Base-by-base conservation (phyloP, 2,797 vertebrate genomes). In the Alfaro cultratus region DNA sequence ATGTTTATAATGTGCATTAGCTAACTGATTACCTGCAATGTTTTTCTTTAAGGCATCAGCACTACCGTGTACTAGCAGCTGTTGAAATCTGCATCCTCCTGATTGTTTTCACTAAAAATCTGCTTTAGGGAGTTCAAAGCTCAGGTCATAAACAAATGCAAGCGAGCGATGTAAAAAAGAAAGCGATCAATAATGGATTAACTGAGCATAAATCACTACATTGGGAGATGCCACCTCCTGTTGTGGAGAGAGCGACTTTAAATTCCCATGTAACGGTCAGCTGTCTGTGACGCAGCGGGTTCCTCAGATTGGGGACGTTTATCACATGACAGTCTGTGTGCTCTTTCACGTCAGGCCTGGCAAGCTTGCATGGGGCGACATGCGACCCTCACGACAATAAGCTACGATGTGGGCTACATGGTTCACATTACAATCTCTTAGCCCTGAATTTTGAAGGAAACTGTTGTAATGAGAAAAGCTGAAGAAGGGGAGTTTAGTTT, bases 341-440 rank as follows among this genome's bases (percentile, higher is more conserved):
- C 78, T 84, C 81, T 34, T 47, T 80, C 74, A 76, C 80, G 55
- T 80, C 77, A 84, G 77, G 26, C 79, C 45, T 79, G 77, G 73
- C 72, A 12, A 72, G 79, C 80, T 78, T 81, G 88, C 72, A 39
- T 83, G 80, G 60, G 60, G 67, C 45, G 86, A 91, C 90, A 92
- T 81, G 89, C 0, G 86, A 92, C 91, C 87, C 91, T 84, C 82
- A n/a, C n/a, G 71, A 87, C 85, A 86, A 83, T 83, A 83, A 83
- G 75, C 64, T 74, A 79, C 75, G 74, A 29, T 70, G 1, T 80
- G 73, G 68, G 41, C n/a, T 77, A 74, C 79, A 84, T 16, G 57
- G 77, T 68, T 90, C 74, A 77, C 71, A 29, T 88, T 87, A 86
- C 77, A 67, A 73, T 70, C 36, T 29, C 46, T 79, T 53, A 57